Base-by-base conservation (phyloP, 2,113 vertebrate genomes). In the Azemiops feae region DNA sequence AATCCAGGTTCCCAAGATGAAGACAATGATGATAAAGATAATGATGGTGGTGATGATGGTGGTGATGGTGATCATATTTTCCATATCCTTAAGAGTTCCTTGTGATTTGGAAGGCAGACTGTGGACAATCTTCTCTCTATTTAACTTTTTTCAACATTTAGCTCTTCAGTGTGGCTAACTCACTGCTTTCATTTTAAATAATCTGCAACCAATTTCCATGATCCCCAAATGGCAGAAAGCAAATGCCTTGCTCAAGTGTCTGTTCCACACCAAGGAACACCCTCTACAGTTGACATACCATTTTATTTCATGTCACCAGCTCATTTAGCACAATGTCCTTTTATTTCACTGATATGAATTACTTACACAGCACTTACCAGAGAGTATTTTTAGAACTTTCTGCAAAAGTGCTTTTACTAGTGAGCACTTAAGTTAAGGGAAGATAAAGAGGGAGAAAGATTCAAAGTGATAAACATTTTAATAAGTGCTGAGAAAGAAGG, bases 351-450 rank as follows among this genome's bases (percentile, higher is more conserved):
- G 0, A 64, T 89, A 93, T 92, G 69, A 93, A 92, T 89, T 92
- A 86, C 20, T 94, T 96, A 91, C 50, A 94, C 95, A 52, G 50
- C 90, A 92, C 52, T 95, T 85, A 81, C 3, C 53, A 27, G 0
- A 47, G 5, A 93, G 85, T 94, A 96, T 95, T 97, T 96, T 95
- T 93, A 96, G 92, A 94, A 94, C 27, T 96, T 95, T 85, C 85
- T 92, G 92, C 89, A 94, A 92, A 93, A 95, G 95, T 39, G 45
- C 86, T 94, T 95, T 95, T 81, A 92, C 55, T 88, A 92, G 9
- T 92, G 94, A 50, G 93, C 43, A 91, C 52, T 14, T 94, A 93
- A 34, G 81, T 86, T 64, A 43, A 92, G 22, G 52, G 54, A 93
- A 90, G 54, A 89, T 27, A 95, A 22, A 92, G 95, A 58, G 81